These are phyloP conservation scores for Capitella teleta DNA, from an alignment of 1,140 invertebrate species.

Conservation along the genomic window DNA sequence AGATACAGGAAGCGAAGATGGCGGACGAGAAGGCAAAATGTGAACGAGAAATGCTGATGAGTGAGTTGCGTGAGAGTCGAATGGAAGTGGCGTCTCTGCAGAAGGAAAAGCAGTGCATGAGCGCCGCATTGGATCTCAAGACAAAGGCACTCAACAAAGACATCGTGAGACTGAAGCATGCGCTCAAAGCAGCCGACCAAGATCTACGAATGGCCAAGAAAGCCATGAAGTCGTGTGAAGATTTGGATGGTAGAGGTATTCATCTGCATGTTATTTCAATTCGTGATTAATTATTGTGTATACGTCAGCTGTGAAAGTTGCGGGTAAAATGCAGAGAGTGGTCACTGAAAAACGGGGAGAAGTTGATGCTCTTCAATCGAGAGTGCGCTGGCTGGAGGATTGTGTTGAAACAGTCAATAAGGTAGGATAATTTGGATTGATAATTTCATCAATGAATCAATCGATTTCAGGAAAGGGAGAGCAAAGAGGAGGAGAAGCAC, in stretches of 20 bases:
- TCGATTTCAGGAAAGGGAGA: too few relatives aligned
- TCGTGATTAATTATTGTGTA: background rate
- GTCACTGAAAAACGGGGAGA: constrained; percentile 32
- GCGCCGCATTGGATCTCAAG: constrained; percentile 19
- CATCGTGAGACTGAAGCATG: constrained; percentile 21
- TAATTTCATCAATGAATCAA: too few relatives aligned
- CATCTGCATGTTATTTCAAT: background rate
- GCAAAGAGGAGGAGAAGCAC: too few relatives aligned
- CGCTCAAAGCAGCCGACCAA: constrained; percentile 27
- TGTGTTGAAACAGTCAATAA: constrained; percentile 24
- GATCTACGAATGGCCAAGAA: constrained; percentile 27
- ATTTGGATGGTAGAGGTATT: constrained; percentile 28
- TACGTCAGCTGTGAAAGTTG: constrained; percentile 27
- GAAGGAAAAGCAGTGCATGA: constrained; percentile 21
- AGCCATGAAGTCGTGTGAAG: constrained; percentile 25
- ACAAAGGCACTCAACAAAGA: constrained; percentile 21
- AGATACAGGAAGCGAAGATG: constrained; percentile 15
- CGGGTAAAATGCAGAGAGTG: constrained; percentile 37
- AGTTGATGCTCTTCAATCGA: constrained; percentile 28
- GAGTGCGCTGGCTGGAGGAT: constrained; percentile 28
- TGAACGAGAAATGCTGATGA: constrained; percentile 24
- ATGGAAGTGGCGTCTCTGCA: constrained; percentile 24
- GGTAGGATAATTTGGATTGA: too few relatives aligned
- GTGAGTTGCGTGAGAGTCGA: constrained; percentile 28
- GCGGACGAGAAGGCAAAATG: constrained; percentile 18